Conservation (phyloP, 2,797 vertebrate species). For the Pseudocheirus occidentalis region DNA sequence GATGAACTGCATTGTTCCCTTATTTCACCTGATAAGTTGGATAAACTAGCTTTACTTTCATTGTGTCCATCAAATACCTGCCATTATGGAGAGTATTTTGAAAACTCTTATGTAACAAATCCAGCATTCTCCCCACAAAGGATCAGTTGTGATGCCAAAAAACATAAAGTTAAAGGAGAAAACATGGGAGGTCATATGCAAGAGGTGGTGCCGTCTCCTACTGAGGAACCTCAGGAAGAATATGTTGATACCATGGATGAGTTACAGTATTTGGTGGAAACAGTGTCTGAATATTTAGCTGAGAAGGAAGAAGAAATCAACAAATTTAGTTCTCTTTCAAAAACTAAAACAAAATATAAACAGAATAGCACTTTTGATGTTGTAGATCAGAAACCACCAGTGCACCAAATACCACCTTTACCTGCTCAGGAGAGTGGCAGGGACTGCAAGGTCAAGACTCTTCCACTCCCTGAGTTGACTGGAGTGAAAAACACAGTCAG, state of each 20-base stretch:
- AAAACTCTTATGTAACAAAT: conserved; percentile 54
- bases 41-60: conserved; percentile 81
- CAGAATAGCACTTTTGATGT: conserved; percentile 83
- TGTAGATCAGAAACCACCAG: conserved; percentile 77
- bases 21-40: conserved; percentile 86
- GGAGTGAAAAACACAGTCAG: conserved; percentile 91
- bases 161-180: conserved; percentile 39
- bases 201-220: conserved; percentile 81
- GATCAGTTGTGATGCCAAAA: conserved; percentile 60
- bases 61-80: conserved; percentile 74
- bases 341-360: conserved; percentile 79
- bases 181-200: conserved; percentile 57
- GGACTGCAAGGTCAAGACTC: conserved; percentile 79
- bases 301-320: conserved; percentile 97
- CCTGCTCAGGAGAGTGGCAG: conserved; percentile 70
- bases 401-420: conserved; percentile 79
- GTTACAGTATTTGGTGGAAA: conserved; percentile 93
- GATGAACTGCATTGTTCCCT: conserved; percentile 85
- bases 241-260: conserved; percentile 92
- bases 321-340: conserved; percentile 88
- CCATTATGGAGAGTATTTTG: conserved; percentile 67
- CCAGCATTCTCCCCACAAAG: conserved; percentile 59
- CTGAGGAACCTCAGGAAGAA: conserved; percentile 86
- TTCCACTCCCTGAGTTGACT: conserved; percentile 82
- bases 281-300: conserved; percentile 95